Conservation (phyloP, 2,113 vertebrate genomes). For the Clupea harengus region DNA sequence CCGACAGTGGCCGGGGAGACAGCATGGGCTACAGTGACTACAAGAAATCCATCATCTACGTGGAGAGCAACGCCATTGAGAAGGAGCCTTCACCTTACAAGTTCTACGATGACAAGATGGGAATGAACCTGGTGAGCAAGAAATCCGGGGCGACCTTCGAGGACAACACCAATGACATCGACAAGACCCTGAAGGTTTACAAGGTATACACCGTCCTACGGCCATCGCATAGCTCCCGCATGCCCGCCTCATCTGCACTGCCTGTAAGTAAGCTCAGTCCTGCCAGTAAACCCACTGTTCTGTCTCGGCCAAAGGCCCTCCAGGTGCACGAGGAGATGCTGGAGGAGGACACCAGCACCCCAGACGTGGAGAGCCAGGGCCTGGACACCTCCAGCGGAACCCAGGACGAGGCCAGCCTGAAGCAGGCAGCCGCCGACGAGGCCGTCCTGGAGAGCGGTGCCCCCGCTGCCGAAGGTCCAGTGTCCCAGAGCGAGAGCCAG, state of each 20-base stretch:
- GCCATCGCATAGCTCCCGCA: neutral
- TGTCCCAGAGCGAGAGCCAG: neutral
- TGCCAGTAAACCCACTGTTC: neutral
- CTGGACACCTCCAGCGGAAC: constrained; percentile 53
- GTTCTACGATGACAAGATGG: constrained; percentile 57
- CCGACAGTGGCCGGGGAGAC: constrained; percentile 66
- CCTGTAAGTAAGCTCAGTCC: constrained; percentile 2
- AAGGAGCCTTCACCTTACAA: constrained; percentile 67
- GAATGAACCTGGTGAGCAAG: constrained; percentile 53
- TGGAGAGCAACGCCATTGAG: constrained; percentile 60
- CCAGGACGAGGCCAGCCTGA: constrained; percentile 35
- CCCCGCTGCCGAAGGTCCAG: neutral
- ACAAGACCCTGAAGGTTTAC: constrained; percentile 65
- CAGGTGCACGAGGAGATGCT: constrained; percentile 59
- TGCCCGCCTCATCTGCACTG: neutral
- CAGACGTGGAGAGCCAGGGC: constrained; percentile 67
- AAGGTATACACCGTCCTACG: constrained; percentile 58
- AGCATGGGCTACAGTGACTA: constrained; percentile 66
- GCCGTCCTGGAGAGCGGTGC: neutral
- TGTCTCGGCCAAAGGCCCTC: constrained; percentile 53
- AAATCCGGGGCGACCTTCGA: constrained; percentile 56
- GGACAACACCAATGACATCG: constrained; percentile 60
- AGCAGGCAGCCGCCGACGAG: constrained; percentile 43
- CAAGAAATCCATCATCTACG: constrained; percentile 63
- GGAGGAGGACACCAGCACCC: constrained; percentile 73